Evolutionary conservation across 2,888 invertebrate genomes (phyloP).

Genomic region (Nebria brevicollis): DNA sequence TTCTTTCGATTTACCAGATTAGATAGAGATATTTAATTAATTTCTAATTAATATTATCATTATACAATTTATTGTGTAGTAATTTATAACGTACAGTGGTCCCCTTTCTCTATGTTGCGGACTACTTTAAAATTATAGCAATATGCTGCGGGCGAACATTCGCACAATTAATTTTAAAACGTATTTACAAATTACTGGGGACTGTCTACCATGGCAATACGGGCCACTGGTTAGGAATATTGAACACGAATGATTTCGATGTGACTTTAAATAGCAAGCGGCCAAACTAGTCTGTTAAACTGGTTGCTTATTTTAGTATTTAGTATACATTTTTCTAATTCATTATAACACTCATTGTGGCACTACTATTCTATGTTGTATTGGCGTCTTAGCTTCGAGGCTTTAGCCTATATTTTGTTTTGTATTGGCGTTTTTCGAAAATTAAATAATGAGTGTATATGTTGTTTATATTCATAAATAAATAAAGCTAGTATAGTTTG

Average conservation of each 20-base stretch:
- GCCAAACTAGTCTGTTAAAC: not conserved
- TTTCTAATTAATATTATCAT: not conserved
- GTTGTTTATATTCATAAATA: too few species aligned
- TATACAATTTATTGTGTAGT: not conserved
- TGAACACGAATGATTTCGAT: not conserved
- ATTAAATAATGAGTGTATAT: too few species aligned
- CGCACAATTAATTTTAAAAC: too few species aligned
- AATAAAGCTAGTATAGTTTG: too few species aligned
- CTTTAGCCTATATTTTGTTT: too few species aligned
- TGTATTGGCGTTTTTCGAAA: too few species aligned
- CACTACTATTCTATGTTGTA: too few species aligned
- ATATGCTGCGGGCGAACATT: too few species aligned
- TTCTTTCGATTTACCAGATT: not conserved
- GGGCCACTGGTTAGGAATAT: not conserved
- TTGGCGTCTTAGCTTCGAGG: too few species aligned
- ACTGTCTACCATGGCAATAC: too few species aligned
- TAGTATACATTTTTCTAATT: not conserved
- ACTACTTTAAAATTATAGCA: too few species aligned
- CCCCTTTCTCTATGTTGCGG: not conserved
- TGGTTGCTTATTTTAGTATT: constrained; percentile 10
- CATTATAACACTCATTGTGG: not conserved
- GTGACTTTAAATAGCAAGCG: not conserved
- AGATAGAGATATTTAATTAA: not conserved
- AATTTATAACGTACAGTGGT: not conserved
- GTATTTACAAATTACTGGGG: too few species aligned